phyloP scores from a whole-genome alignment of 2,113 vertebrate species.

The Anhinga anhinga region DNA sequence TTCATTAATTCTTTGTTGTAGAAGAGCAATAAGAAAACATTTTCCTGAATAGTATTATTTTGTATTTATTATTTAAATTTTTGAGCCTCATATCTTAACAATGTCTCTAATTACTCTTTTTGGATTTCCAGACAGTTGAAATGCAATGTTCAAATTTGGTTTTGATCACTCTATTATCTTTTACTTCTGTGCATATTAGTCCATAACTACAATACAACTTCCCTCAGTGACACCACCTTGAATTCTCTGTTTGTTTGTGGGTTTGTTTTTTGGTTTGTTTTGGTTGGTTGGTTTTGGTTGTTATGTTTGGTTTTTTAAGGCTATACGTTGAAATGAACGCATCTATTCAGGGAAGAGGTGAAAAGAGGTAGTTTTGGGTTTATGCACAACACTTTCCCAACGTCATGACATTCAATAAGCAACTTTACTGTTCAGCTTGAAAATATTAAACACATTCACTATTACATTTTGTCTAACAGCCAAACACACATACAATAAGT shows the following conservation, averaged over 20 bases:
- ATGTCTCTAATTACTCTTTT: neutral
- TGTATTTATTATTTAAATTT: neutral
- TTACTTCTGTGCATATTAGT: neutral
- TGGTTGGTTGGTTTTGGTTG: too few species aligned
- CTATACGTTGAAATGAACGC: neutral
- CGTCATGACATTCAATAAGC: neutral
- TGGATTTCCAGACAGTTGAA: neutral
- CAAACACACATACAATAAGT: neutral
- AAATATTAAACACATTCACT: neutral
- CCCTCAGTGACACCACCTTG: neutral
- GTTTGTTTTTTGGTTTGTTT: too few species aligned
- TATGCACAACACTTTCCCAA: neutral
- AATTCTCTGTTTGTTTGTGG: neutral
- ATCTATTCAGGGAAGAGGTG: neutral
- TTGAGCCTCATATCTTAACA: neutral
- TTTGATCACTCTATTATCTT: neutral
- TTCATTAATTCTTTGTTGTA: neutral
- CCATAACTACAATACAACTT: neutral
- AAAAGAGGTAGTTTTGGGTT: neutral
- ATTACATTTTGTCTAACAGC: neutral
- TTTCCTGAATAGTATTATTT: neutral
- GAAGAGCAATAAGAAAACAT: neutral
- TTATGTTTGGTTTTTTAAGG: neutral
- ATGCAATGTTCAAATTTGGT: neutral
- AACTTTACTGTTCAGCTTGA: neutral